Percentiles rank a stretch among this genome's conserved stretches.
phyloP scores from a whole-genome alignment of 2,113 vertebrate species.

The Phocoena sinus region DNA sequence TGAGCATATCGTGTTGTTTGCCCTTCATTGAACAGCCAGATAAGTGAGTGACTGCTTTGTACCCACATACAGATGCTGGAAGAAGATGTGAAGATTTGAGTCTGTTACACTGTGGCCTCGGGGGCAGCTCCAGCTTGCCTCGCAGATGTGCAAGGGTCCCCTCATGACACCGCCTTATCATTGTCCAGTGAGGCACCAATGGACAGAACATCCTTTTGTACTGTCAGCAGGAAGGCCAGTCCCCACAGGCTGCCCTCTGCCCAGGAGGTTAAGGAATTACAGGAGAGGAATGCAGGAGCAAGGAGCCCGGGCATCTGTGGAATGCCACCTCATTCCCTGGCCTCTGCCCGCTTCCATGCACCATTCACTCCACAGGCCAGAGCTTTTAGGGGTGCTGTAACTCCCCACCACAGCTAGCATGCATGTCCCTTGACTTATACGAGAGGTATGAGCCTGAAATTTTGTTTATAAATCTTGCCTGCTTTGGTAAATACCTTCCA shows the following conservation, averaged over 20 bases:
- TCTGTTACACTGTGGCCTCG: background rate
- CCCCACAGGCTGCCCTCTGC: background rate
- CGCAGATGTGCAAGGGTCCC: accelerated
- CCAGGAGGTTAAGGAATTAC: background rate
- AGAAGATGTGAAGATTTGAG: background rate
- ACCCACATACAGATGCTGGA: background rate
- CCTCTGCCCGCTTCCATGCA: background rate
- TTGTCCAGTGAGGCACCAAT: background rate
- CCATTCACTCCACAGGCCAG: too few relatives aligned
- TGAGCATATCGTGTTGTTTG: background rate
- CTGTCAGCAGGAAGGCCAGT: background rate
- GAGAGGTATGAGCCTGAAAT: background rate
- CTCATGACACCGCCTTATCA: too few relatives aligned
- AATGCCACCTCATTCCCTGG: background rate
- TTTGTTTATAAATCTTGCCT: background rate
- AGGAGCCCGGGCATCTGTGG: background rate
- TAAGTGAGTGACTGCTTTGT: accelerated
- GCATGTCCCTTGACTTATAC: background rate
- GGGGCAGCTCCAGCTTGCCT: background rate
- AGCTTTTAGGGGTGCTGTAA: background rate
- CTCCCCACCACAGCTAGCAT: background rate
- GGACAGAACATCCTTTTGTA: background rate
- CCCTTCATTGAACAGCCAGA: background rate
- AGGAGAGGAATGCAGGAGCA: background rate
- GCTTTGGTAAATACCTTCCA: background rate